Base-by-base conservation (phyloP, 2,888 invertebrate species). In the Netelia virgata region DNA sequence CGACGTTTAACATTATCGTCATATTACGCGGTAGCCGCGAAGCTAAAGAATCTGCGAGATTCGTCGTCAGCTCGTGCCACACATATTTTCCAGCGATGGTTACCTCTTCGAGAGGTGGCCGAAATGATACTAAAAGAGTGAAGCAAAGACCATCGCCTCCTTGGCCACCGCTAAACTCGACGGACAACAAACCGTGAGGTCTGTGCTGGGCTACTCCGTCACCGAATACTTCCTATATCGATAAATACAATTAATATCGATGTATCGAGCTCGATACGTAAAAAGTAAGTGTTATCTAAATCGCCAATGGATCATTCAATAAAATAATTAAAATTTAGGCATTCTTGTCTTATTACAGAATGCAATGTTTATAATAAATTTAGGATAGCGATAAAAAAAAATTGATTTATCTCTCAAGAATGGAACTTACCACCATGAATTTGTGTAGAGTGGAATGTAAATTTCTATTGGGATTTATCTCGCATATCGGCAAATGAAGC, bases 61-160 rank as follows among this genome's bases (percentile, higher is more conserved):
- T 95, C 89, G 95, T 94, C 41, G 96, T 95, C 61, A 97, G 94
- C 94, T 98, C 97, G 89, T 97, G 96, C 98, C 98, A 98, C 14
- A 96, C 96, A 94, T 97, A 98, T 94, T 98, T 98, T 80, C 97
- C 97, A 91, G 97, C 97, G 3, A 98, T 95, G 10, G 97, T 96
- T 0, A 98, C 97, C 91, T 98, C 97, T 94, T 98, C 98, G 41
- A 98, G 94, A 0, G 98, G 97, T 47, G 97, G 96, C 87, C 97
- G 95, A 91, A 98, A 98, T 0, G 97, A 97, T 14, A 98, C 97
- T 69, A 98, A 94, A 55, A 98, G 93, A 63, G 97, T 97, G 20
- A 98, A 94, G 89, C 98, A 98, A 81, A 97, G 95, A 0, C 98
- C 98, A 94, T 98, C 98, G 85, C 95, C 94, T 55, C 93, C 91